A percentile compares a stretch with the other conserved stretches of the same genome.
Evolutionary conservation across 2,888 invertebrate genomes (phyloP).

Genomic region (Timema podura): DNA sequence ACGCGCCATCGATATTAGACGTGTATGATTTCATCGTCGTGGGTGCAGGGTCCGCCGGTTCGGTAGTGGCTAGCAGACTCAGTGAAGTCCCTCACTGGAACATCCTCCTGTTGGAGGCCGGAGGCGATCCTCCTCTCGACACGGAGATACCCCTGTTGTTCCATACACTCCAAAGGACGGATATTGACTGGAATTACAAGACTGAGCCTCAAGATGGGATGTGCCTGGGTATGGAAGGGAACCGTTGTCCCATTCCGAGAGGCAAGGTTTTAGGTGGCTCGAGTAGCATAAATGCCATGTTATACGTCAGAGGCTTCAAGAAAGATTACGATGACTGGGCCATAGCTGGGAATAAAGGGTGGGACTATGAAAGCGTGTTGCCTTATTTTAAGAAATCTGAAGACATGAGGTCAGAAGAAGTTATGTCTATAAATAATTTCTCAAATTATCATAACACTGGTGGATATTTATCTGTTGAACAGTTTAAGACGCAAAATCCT

Average conservation of each 20-base stretch:
- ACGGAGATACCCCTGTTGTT: constrained; percentile 45
- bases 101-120: constrained; percentile 29
- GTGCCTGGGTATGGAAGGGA: constrained; percentile 45
- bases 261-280: constrained; percentile 80
- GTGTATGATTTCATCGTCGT: constrained; percentile 51
- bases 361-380: constrained; percentile 69
- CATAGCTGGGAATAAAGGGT: constrained; percentile 69
- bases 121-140: constrained; percentile 25
- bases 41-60: constrained; percentile 55
- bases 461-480: constrained; percentile 68
- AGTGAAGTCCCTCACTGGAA: constrained; percentile 40
- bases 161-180: constrained; percentile 41
- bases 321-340: constrained; percentile 80
- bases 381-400: constrained; percentile 78
- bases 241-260: constrained; percentile 62
- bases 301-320: constrained; percentile 76
- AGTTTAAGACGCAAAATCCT: constrained; percentile 34
- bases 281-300: constrained; percentile 78
- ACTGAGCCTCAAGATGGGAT: constrained; percentile 60
- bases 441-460: constrained; percentile 67
- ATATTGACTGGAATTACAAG: constrained; percentile 63
- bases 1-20: constrained; percentile 8
- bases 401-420: constrained; percentile 50
- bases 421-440: not conserved
- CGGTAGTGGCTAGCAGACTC: constrained; percentile 51